phyloP scores from a whole-genome alignment of 2,888 invertebrate species.

The Nomada fucata region DNA sequence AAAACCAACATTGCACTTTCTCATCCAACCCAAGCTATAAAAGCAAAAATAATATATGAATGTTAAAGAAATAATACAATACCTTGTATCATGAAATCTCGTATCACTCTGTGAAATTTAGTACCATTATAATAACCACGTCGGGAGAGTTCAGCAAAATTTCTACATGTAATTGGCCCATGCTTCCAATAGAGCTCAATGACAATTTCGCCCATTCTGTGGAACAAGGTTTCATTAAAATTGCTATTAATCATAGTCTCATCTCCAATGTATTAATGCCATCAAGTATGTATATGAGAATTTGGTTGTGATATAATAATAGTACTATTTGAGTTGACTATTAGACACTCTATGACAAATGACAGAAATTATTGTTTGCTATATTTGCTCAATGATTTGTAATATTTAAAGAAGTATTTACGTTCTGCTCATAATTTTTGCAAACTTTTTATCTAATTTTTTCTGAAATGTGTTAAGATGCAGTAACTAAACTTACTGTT shows the following conservation, averaged over 20 bases:
- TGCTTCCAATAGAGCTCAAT: constrained; percentile 99
- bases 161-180: constrained; percentile 97
- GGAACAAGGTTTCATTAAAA: constrained; percentile 69
- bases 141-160: constrained; percentile 97
- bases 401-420: no score
- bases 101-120: constrained; percentile 97
- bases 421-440: no score
- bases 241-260: not conserved
- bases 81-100: constrained; percentile 96
- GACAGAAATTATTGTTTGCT: no score
- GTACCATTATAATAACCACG: constrained; percentile 98
- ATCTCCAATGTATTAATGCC: no score
- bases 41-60: not conserved
- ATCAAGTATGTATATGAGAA: no score
- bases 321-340: no score
- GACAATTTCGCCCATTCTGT: constrained; percentile 95
- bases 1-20: not conserved
- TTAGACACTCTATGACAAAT: no score
- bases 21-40: not conserved
- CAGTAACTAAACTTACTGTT: no score
- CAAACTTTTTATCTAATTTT: no score
- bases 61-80: constrained; percentile 7
- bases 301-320: no score
- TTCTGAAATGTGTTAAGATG: no score
- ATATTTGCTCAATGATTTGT: no score